phyloP scores from a whole-genome alignment of 2,888 invertebrate genomes.

The Thymelicus acteon region DNA sequence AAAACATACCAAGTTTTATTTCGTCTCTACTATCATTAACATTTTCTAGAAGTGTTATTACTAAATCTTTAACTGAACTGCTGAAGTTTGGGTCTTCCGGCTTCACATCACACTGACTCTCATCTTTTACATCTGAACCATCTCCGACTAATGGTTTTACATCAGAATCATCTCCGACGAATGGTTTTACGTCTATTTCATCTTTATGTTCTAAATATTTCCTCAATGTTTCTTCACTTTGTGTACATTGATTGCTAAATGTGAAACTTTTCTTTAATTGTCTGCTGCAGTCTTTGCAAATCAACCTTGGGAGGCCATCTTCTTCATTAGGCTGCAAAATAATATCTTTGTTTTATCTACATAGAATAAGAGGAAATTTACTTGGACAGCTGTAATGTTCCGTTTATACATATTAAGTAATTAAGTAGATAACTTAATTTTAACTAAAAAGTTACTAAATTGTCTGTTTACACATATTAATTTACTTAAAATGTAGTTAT shows the following conservation, averaged over 20 bases:
- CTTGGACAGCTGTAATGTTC: too few relatives aligned
- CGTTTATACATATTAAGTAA: too few relatives aligned
- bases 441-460: too few relatives aligned
- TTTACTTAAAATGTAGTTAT: too few relatives aligned
- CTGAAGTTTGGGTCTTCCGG: slow-evolving; percentile 20
- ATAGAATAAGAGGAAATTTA: too few relatives aligned
- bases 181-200: slow-evolving; percentile 21
- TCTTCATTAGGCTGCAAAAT: slow-evolving; percentile 59
- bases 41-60: slow-evolving; percentile 21
- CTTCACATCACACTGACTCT: slow-evolving; percentile 23
- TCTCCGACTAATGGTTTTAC: slow-evolving; percentile 17
- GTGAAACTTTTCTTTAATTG: slow-evolving; percentile 66
- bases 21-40: slow-evolving; percentile 31
- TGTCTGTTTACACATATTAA: too few relatives aligned
- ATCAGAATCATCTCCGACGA: neutral
- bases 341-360: neutral
- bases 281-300: slow-evolving; percentile 72
- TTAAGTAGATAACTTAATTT: too few relatives aligned
- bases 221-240: slow-evolving; percentile 64
- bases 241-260: slow-evolving; percentile 69
- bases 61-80: slow-evolving; percentile 15
- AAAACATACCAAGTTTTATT: slow-evolving; percentile 31
- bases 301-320: slow-evolving; percentile 69
- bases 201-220: slow-evolving; percentile 47
- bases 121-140: slow-evolving; percentile 22